Percentiles rank a stretch among this genome's conserved stretches.
These are phyloP conservation scores for Cygnus olor DNA, from an alignment of 2,797 vertebrate genomes.

Conservation along the genomic window DNA sequence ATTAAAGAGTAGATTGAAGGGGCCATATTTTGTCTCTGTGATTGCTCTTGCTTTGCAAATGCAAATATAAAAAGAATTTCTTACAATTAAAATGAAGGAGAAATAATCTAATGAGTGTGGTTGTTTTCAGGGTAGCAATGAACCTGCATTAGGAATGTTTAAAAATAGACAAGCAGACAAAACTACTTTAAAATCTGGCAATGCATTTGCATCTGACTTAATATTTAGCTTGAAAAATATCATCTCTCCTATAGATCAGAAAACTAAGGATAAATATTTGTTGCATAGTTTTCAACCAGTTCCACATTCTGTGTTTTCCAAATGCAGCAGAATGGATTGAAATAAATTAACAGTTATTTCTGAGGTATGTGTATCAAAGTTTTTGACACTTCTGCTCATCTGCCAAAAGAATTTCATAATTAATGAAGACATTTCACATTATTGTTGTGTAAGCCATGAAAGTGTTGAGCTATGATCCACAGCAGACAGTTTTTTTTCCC, in stretches of 20 bases:
- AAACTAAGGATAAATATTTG: not conserved
- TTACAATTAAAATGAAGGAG: not conserved
- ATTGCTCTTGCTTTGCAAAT: not conserved
- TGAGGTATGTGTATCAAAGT: not conserved
- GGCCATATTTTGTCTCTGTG: not conserved
- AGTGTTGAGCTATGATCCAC: not conserved
- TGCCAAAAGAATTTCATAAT: not conserved
- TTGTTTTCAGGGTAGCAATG: not conserved
- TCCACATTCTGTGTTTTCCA: not conserved
- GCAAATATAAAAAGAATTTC: not conserved
- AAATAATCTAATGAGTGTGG: not conserved
- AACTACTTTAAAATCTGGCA: not conserved
- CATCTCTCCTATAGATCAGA: not conserved
- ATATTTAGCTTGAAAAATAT: not conserved
- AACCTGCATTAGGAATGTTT: not conserved
- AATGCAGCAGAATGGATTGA: not conserved
- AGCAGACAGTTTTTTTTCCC: not conserved
- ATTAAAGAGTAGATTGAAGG: not conserved
- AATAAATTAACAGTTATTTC: constrained; percentile 22
- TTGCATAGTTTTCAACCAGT: not conserved
- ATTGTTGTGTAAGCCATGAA: not conserved
- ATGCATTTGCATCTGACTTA: not conserved
- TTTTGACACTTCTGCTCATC: not conserved
- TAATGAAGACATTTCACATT: not conserved
- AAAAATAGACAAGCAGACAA: not conserved